Percentiles rank a stretch among this genome's conserved stretches.
phyloP scores from a whole-genome alignment of 2,113 vertebrate genomes.

The Phylloscopus trochilus region DNA sequence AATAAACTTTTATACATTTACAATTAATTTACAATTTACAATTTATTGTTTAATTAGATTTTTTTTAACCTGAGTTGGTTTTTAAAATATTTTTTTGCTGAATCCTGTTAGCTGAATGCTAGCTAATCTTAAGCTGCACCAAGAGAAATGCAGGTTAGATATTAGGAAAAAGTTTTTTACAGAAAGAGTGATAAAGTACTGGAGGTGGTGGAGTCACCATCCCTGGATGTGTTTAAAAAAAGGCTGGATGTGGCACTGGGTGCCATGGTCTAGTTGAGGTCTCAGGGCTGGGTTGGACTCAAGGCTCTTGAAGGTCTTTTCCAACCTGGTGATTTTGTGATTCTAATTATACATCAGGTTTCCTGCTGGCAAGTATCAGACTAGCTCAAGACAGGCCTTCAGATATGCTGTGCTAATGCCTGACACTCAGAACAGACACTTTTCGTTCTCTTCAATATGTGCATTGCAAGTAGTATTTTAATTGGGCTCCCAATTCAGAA shows the following conservation, averaged over 20 bases:
- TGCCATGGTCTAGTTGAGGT: background rate
- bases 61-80: background rate
- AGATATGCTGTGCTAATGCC: constrained; percentile 45
- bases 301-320: background rate
- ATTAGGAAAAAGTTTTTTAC: background rate
- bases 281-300: background rate
- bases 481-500: constrained; percentile 59
- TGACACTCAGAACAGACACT: constrained; percentile 57
- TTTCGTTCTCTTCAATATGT: constrained; percentile 49
- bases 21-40: background rate
- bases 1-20: background rate
- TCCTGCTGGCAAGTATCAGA: constrained; percentile 30
- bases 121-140: background rate
- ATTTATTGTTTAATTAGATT: background rate
- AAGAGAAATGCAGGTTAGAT: background rate
- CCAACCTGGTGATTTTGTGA: background rate
- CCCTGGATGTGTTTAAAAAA: background rate
- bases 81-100: background rate
- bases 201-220: background rate
- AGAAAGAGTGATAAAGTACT: background rate
- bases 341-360: background rate
- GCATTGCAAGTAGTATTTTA: constrained; percentile 65
- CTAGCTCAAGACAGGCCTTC: constrained; percentile 26
- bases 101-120: background rate
- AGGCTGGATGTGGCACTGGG: background rate